Evolutionary conservation across 2,797 vertebrate species (phyloP).

Genomic region (Kryptopterus vitreolus): DNA sequence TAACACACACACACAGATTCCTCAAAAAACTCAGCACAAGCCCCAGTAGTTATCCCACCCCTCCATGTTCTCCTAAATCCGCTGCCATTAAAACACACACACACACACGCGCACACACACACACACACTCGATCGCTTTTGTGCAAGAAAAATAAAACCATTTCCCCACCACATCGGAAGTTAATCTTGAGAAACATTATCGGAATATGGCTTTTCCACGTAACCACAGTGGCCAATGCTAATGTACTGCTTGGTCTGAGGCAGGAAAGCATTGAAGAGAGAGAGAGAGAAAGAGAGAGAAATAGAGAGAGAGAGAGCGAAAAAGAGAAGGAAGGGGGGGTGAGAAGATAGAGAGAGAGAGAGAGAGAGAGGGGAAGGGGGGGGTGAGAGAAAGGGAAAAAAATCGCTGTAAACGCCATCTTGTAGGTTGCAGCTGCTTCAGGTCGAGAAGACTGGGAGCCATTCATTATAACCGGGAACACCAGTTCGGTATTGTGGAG

Average conservation of each 20-base stretch:
- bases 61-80: constrained; percentile 64
- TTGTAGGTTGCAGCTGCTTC: constrained; percentile 90
- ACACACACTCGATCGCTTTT: background rate
- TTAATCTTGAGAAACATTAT: background rate
- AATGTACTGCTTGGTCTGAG: constrained; percentile 64
- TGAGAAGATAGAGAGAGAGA: constrained; percentile 60
- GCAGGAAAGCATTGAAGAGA: constrained; percentile 69
- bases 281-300: constrained; percentile 58
- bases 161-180: background rate
- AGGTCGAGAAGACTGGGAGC: constrained; percentile 87
- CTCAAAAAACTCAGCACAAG: background rate
- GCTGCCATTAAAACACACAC: constrained; percentile 13
- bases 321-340: constrained; percentile 49
- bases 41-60: constrained; percentile 21
- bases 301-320: constrained; percentile 55
- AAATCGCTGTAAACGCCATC: constrained; percentile 89
- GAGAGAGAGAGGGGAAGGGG: constrained; percentile 49
- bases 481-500: constrained; percentile 67
- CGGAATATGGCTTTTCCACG: constrained; percentile 15
- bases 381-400: background rate
- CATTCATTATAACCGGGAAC: constrained; percentile 81
- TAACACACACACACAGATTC: too few relatives aligned
- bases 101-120: background rate
- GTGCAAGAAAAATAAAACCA: background rate
- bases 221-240: constrained; percentile 59